Percentiles rank a stretch among this genome's conserved stretches.
phyloP scores from a whole-genome alignment of 64 coral and sea anemone species.

The Catalaphyllia jardinei region DNA sequence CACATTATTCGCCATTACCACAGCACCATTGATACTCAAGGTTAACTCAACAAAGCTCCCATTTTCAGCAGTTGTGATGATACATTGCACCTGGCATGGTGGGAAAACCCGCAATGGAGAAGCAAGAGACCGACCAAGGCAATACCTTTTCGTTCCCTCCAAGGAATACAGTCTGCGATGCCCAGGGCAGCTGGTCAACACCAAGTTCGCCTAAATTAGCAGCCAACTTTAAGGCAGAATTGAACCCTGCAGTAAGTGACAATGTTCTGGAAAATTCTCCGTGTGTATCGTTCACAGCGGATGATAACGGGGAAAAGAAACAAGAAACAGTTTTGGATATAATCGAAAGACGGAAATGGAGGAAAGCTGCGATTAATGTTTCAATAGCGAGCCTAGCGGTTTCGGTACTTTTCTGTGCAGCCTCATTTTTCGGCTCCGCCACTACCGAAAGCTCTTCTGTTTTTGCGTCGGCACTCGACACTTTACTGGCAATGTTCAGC shows the following conservation, averaged over 20 bases:
- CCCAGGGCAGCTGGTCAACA: background rate
- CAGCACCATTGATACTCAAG: background rate
- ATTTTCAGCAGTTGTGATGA: background rate
- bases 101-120: background rate
- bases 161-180: background rate
- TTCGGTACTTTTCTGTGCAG: background rate
- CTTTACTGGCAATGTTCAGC: background rate
- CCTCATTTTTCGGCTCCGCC: background rate
- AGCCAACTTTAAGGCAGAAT: background rate
- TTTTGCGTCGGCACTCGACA: background rate
- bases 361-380: background rate
- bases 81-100: background rate
- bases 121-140: background rate
- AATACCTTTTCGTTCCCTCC: background rate
- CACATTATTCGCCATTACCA: no score
- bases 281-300: background rate
- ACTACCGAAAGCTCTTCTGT: background rate
- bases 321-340: background rate
- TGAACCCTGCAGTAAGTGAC: background rate
- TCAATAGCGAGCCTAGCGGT: background rate
- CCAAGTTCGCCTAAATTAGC: background rate
- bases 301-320: background rate
- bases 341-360: slow-evolving; percentile 4
- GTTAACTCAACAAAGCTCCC: background rate
- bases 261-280: background rate